These are phyloP conservation scores for Valencia hispanica DNA, from an alignment of 2,797 vertebrate genomes.

Conservation along the genomic window DNA sequence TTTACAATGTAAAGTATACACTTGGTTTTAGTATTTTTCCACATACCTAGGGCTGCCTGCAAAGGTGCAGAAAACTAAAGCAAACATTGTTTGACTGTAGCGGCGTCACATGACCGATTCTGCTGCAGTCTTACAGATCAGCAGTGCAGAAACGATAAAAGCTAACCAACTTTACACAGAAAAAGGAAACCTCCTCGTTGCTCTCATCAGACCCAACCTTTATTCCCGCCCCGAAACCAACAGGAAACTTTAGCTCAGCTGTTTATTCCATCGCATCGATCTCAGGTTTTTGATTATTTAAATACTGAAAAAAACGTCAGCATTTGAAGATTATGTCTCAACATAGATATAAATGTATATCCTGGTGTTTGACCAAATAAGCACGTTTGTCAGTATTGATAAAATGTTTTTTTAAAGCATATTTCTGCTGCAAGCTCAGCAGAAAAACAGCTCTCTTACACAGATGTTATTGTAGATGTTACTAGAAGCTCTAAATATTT, in stretches of 20 bases:
- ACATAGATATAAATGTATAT: background rate
- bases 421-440: background rate
- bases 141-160: constrained; percentile 29
- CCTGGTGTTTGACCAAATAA: background rate
- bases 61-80: constrained; percentile 26
- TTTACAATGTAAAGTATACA: constrained; percentile 34
- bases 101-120: constrained; percentile 20
- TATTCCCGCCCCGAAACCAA: background rate
- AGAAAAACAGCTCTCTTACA: background rate
- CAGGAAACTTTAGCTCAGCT: background rate
- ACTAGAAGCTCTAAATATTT: background rate
- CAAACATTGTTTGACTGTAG: constrained; percentile 15
- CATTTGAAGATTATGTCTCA: background rate
- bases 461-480: background rate
- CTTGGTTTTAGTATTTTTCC: constrained; percentile 19
- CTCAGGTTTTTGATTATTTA: background rate
- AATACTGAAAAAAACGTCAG: background rate
- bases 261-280: background rate
- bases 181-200: constrained; percentile 15
- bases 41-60: constrained; percentile 17
- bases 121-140: constrained; percentile 29
- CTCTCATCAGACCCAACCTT: background rate
- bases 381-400: background rate
- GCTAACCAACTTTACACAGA: constrained; percentile 32
- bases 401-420: background rate